Conservation (phyloP, 1,140 invertebrate species). For the Drosophila kepulauana region DNA sequence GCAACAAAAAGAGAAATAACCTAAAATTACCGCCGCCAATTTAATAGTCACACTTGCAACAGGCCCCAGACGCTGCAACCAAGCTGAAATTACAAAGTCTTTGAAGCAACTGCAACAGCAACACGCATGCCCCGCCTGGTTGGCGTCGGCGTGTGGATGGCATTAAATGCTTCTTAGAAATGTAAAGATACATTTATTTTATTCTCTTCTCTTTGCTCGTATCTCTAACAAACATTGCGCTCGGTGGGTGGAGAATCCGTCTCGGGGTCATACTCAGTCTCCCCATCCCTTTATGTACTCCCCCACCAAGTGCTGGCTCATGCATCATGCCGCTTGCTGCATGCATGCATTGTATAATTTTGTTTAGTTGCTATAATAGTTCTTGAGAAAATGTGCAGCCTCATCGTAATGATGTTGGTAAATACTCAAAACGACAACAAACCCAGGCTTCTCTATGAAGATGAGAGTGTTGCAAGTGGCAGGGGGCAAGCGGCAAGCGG, state of each 20-base stretch:
- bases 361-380: slow-evolving; percentile 74
- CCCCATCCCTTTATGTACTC: not conserved
- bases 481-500: not conserved
- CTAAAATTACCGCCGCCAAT: slow-evolving; percentile 81
- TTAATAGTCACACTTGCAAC: slow-evolving; percentile 82
- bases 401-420: slow-evolving; percentile 78
- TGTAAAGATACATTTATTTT: slow-evolving; percentile 59
- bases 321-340: slow-evolving; percentile 23
- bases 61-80: slow-evolving; percentile 47
- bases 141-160: slow-evolving; percentile 51
- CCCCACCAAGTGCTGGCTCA: not conserved
- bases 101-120: slow-evolving; percentile 44
- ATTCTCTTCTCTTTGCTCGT: slow-evolving; percentile 15
- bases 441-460: slow-evolving; percentile 32
- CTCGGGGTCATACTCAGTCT: slow-evolving; percentile 2
- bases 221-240: slow-evolving; percentile 43
- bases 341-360: slow-evolving; percentile 67
- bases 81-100: slow-evolving; percentile 69
- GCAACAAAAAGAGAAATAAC: slow-evolving; percentile 57
- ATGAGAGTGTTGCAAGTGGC: not conserved
- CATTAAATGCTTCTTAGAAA: slow-evolving; percentile 83
- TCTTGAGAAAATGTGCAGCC: slow-evolving; percentile 77
- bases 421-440: slow-evolving; percentile 62
- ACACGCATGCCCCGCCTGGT: slow-evolving; percentile 59
- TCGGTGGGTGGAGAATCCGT: slow-evolving; percentile 39